Conservation (phyloP, 1,140 invertebrate genomes). For the Pseudomyrmex dendroicus region DNA sequence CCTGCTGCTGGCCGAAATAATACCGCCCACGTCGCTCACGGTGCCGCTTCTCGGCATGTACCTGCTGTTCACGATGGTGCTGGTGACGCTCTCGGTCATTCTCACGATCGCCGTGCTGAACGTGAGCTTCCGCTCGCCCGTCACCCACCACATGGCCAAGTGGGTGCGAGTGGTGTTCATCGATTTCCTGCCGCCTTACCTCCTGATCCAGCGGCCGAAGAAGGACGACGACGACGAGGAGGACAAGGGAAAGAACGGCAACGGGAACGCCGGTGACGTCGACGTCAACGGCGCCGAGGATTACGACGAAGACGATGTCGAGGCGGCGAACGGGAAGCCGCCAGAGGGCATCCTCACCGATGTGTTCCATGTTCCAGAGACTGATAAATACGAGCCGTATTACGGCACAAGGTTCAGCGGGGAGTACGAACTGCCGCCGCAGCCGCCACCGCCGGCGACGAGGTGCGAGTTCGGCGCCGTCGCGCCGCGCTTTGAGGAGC, state of each 20-base stretch:
- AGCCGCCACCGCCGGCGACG: slow-evolving; percentile 76
- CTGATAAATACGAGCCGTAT: slow-evolving; percentile 89
- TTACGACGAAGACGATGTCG: slow-evolving; percentile 85
- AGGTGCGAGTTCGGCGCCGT: slow-evolving; percentile 83
- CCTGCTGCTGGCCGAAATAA: slow-evolving; percentile 98
- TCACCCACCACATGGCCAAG: slow-evolving; percentile 97
- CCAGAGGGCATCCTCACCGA: slow-evolving; percentile 89
- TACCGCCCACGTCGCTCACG: slow-evolving; percentile 99
- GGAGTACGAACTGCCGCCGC: slow-evolving; percentile 89
- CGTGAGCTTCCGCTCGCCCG: slow-evolving; percentile 99
- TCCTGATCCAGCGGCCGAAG: slow-evolving; percentile 93
- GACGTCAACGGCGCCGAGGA: slow-evolving; percentile 89
- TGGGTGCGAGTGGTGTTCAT: slow-evolving; percentile 96
- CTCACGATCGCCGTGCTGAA: slow-evolving; percentile 99
- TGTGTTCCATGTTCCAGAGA: slow-evolving; percentile 90
- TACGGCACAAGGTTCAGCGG: slow-evolving; percentile 88
- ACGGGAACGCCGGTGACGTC: slow-evolving; percentile 89
- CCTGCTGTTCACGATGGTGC: slow-evolving; percentile 99
- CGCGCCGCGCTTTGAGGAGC: slow-evolving; percentile 88
- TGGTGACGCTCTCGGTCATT: slow-evolving; percentile 98
- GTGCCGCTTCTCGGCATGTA: slow-evolving; percentile 99
- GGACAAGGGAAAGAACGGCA: slow-evolving; percentile 84
- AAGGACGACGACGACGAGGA: slow-evolving; percentile 89
- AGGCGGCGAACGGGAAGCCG: slow-evolving; percentile 85
- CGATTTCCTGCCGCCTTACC: slow-evolving; percentile 93